Conservation (phyloP, 2,797 vertebrate species). For the Sebastes hubbsi region DNA sequence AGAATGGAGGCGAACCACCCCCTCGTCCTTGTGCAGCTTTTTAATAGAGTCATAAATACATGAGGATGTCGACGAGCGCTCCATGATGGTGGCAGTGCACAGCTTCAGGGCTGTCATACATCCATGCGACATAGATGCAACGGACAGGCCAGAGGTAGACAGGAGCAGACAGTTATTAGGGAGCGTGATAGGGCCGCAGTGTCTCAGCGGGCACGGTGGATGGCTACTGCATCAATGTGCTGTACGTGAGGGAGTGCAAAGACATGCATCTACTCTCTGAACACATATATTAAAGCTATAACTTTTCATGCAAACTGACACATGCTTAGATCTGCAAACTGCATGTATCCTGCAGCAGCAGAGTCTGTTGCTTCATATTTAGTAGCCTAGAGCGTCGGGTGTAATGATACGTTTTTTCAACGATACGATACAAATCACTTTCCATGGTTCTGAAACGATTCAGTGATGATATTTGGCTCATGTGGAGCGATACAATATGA, state of each 20-base stretch:
- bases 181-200: slow-evolving; percentile 5
- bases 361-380: too few species aligned
- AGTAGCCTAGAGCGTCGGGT: too few species aligned
- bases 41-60: slow-evolving; percentile 82
- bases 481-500: too few species aligned
- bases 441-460: too few species aligned
- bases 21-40: slow-evolving; percentile 72
- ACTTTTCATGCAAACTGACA: neutral
- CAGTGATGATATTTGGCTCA: too few species aligned
- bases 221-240: neutral
- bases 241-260: neutral
- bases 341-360: too few species aligned
- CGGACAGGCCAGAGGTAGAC: slow-evolving; percentile 45
- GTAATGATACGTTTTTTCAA: too few species aligned
- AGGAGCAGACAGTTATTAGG: slow-evolving; percentile 20
- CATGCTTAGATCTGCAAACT: neutral
- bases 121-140: slow-evolving; percentile 47
- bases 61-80: slow-evolving; percentile 53
- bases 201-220: slow-evolving; percentile 2
- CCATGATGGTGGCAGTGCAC: slow-evolving; percentile 52
- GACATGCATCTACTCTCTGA: neutral
- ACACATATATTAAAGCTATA: neutral
- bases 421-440: too few species aligned
- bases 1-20: slow-evolving; percentile 34
- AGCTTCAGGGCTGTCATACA: slow-evolving; percentile 74